Percentiles rank a stretch among this genome's conserved stretches.
Conservation (phyloP, 1,140 invertebrate species). For the Drosophila insularis region DNA sequence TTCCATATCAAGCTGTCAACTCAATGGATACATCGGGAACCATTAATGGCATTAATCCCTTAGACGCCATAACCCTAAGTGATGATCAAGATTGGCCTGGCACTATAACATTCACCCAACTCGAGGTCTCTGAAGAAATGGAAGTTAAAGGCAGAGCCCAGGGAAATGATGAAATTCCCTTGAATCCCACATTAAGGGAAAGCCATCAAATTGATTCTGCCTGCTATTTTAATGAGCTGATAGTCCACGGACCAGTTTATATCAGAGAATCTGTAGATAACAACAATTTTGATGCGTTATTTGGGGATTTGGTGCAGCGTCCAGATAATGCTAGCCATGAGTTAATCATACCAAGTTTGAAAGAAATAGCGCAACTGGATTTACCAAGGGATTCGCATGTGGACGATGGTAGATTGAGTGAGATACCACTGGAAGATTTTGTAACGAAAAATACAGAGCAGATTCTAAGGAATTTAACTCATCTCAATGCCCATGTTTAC, state of each 20-base stretch:
- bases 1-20: slow-evolving; percentile 46
- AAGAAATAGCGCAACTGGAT: slow-evolving; percentile 78
- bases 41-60: slow-evolving; percentile 75
- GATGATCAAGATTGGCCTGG: slow-evolving; percentile 78
- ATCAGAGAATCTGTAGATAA: slow-evolving; percentile 75
- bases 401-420: slow-evolving; percentile 70
- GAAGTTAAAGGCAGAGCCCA: slow-evolving; percentile 82
- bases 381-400: slow-evolving; percentile 68
- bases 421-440: slow-evolving; percentile 78
- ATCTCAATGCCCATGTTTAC: slow-evolving; percentile 80
- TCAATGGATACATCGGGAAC: slow-evolving; percentile 60
- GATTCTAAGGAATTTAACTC: slow-evolving; percentile 60
- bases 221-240: slow-evolving; percentile 82
- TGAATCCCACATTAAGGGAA: slow-evolving; percentile 82
- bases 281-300: slow-evolving; percentile 46
- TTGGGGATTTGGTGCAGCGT: slow-evolving; percentile 75
- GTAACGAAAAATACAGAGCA: slow-evolving; percentile 82
- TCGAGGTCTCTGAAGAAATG: slow-evolving; percentile 82
- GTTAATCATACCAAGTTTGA: slow-evolving; percentile 72
- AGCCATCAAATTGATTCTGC: slow-evolving; percentile 77
- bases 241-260: slow-evolving; percentile 82
- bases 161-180: slow-evolving; percentile 81
- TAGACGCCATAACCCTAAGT: slow-evolving; percentile 73
- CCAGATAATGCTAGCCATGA: slow-evolving; percentile 55
- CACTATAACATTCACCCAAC: slow-evolving; percentile 78